Evolutionary conservation across 2,113 vertebrate genomes (phyloP), one percentile per base, ranked within the genome.

Genomic region (human): DNA sequence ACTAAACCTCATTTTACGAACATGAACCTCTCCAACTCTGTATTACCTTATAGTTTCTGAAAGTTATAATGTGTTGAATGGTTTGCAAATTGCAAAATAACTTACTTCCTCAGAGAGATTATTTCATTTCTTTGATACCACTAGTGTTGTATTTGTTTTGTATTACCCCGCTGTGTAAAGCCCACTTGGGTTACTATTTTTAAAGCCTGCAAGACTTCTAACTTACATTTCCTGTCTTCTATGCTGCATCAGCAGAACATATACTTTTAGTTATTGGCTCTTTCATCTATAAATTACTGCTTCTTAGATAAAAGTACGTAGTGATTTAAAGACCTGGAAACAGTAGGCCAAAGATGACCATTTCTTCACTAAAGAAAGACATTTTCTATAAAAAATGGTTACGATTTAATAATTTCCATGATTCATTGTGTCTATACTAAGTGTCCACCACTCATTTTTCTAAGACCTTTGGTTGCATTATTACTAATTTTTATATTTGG

Each of bases 221-320:
- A 83, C 7, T 92, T 70, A 10, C 40, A 73, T 78, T 92, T 55
- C 8, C 66, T 70, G 68, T 93, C 40, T 92, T 79, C 40, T 68
- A 32, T 94, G 35, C 10, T 88, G 0, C 64, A 61, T 75, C 25
- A 90, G 75, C 48, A 95, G 25, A 94, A 48, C 16, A 73, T 70
- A 64, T 12, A 82, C 7, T 20, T 48, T 81, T 73, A 95, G 6
- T 43, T 89, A 43, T 20, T 89, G 30, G 27, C 14, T 90, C 27
- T 82, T 97, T 89, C 27, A 82, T 85, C 35, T 87, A 8, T 68
- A 92, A 93, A 90, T 96, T 89, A 86, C 35, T 73, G 57, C 25
- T 80, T 59, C 23, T 93, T 68, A 81, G 1, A 17, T 73, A 92
- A 89, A 91, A 82, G 25, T 89, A 73, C 3, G 30, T 64, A 48